Evolutionary conservation across 2,888 invertebrate species (phyloP).

Genomic region (Cephus rjabovi): DNA sequence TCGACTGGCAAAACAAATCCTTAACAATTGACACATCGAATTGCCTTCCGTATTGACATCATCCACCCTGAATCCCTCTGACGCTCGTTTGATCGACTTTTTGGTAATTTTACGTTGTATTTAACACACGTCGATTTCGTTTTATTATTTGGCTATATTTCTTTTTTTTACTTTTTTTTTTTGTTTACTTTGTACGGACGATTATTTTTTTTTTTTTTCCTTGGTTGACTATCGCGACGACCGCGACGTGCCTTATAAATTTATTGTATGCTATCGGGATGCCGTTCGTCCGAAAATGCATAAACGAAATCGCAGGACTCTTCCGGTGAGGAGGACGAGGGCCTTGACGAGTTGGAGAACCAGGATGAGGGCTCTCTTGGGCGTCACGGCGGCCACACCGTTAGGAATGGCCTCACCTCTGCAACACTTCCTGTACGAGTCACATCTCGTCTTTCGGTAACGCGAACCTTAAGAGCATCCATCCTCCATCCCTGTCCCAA

Average conservation of each 20-base stretch:
- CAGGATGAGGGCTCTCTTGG: slow-evolving; percentile 59
- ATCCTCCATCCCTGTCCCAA: slow-evolving; percentile 16
- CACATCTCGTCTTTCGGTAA: slow-evolving; percentile 62
- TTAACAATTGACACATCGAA: neutral
- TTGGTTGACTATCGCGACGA: neutral
- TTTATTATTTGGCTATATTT: neutral
- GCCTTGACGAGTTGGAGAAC: slow-evolving; percentile 62
- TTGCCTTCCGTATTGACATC: neutral
- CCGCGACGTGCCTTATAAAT: slow-evolving; percentile 13
- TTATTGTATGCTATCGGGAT: slow-evolving; percentile 18
- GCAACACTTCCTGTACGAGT: slow-evolving; percentile 65
- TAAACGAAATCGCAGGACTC: slow-evolving; percentile 51
- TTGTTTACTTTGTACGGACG: neutral
- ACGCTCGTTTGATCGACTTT: slow-evolving; percentile 1
- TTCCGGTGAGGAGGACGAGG: slow-evolving; percentile 62
- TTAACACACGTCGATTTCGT: neutral
- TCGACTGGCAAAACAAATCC: neutral
- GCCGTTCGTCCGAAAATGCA: slow-evolving; percentile 8
- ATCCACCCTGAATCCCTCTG: neutral
- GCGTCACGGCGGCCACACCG: slow-evolving; percentile 54
- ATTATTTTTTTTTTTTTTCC: neutral
- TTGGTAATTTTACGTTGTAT: slow-evolving; percentile 1
- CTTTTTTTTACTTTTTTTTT: neutral
- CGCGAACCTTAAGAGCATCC: slow-evolving; percentile 32
- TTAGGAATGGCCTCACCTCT: slow-evolving; percentile 61